Conservation (phyloP, 2,888 invertebrate species). For the Pheosia tremula region DNA sequence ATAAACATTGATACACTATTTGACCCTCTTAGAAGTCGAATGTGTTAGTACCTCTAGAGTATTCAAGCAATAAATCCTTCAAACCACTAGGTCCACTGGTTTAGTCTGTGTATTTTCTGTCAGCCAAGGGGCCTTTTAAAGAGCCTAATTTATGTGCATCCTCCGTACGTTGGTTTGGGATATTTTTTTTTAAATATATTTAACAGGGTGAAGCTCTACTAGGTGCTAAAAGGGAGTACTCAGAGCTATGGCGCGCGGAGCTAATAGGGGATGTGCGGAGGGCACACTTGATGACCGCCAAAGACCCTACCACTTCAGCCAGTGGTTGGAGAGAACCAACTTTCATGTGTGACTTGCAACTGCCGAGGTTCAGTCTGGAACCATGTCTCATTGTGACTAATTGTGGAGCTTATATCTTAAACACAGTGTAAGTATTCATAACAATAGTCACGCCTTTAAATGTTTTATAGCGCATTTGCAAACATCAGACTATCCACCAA, state of each 20-base stretch:
- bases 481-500: background rate
- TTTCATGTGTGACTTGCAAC: slow-evolving; percentile 72
- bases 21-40: background rate
- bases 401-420: slow-evolving; percentile 81
- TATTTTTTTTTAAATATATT: background rate
- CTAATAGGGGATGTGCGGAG: slow-evolving; percentile 67
- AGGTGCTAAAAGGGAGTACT: slow-evolving; percentile 64
- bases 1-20: no score
- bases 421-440: slow-evolving; percentile 69
- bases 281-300: slow-evolving; percentile 66
- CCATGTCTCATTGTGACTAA: slow-evolving; percentile 84
- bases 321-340: slow-evolving; percentile 74
- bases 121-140: no score
- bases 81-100: no score
- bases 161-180: background rate
- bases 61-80: no score
- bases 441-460: background rate
- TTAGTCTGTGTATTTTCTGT: no score
- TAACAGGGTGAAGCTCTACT: slow-evolving; percentile 65
- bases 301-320: slow-evolving; percentile 49
- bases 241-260: slow-evolving; percentile 73
- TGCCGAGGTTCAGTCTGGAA: slow-evolving; percentile 73
- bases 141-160: background rate
- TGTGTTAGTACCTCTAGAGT: background rate
- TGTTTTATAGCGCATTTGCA: no score